phyloP scores from a whole-genome alignment of 1,140 invertebrate species.

The Drosophila pseudoobscura region DNA sequence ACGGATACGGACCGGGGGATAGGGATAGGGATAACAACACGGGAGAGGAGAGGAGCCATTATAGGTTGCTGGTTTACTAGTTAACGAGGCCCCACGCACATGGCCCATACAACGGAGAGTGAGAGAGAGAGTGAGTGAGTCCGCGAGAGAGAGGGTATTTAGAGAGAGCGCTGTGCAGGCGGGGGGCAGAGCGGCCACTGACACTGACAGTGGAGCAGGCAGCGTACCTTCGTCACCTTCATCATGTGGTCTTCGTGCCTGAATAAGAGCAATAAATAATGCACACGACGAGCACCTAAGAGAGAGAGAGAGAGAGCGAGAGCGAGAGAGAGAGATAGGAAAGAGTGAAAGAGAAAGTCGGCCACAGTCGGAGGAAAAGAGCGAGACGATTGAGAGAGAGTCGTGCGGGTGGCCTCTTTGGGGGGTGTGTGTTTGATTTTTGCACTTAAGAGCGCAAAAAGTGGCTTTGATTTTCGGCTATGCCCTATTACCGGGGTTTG shows the following conservation, averaged over 20 bases:
- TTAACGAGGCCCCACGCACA: slow-evolving; percentile 63
- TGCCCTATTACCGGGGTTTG: slow-evolving; percentile 6
- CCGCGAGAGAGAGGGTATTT: slow-evolving; percentile 10
- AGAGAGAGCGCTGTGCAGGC: neutral
- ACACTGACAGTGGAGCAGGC: slow-evolving; percentile 58
- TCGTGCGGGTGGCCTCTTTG: slow-evolving; percentile 20
- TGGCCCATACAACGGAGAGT: slow-evolving; percentile 7
- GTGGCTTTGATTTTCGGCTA: slow-evolving; percentile 65
- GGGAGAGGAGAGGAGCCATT: slow-evolving; percentile 67
- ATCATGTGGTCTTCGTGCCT: slow-evolving; percentile 13
- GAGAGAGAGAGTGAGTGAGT: slow-evolving; percentile 4
- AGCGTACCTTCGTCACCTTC: no score
- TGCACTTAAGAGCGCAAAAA: slow-evolving; percentile 74
- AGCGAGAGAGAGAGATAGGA: neutral
- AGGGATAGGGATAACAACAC: slow-evolving; percentile 43
- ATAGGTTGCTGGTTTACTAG: slow-evolving; percentile 66
- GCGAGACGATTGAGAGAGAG: slow-evolving; percentile 3
- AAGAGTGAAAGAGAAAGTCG: slow-evolving; percentile 5
- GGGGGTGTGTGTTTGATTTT: slow-evolving; percentile 65
- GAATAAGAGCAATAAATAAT: slow-evolving; percentile 64
- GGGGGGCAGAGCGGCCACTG: slow-evolving; percentile 21
- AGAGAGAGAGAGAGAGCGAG: neutral
- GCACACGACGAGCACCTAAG: slow-evolving; percentile 46
- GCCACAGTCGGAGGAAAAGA: slow-evolving; percentile 3
- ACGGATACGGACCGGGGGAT: slow-evolving; percentile 12